Base-by-base conservation (phyloP, 2,888 invertebrate genomes). In the Acronicta leporina region DNA sequence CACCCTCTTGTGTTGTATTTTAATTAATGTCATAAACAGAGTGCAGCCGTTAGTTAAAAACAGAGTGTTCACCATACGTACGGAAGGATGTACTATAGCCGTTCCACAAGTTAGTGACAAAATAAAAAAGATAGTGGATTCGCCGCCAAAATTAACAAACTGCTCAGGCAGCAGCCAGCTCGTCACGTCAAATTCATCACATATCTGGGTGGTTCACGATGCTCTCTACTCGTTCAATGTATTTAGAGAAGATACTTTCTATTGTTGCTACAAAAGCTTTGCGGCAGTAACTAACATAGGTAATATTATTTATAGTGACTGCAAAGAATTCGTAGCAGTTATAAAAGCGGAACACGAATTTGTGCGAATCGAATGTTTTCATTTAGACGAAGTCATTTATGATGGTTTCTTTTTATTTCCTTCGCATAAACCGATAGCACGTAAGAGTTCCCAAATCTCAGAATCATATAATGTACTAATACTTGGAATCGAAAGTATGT, bases 401-500 rank as follows among this genome's bases (percentile, higher is more conserved):
- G 79, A 73, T 33, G 74, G 80, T 46, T 84, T 77, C 63, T 81
- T 82, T 45, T 30, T 80, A 53, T 82, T 84, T 44, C 48, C 51
- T 47, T 35, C 33, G 6, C 56, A 53, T 51, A 15, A 51, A 48
- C 14, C 42, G 15, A 33, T 52, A 25, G 15, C 41, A 7, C 27
- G 16, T 8, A 20, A 42, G 9, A 43, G 15, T 10, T 14, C 15
- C 2, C 49, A 33, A 20, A 48, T 63, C 58, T 33, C 30, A 14
- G 43, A 56, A 20, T 51, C 79, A 44, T 90, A 96, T 15, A 97
- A 96, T 73, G 95, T 98, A 3, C 90, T 98, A 68, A 91, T 98
- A 44, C 85, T 98, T 42, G 98, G 98, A 5, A 88, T 98, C 48
- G 98, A 98, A 84, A 96, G 97, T 11, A 95, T 98, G 27, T 98